Conservation (phyloP, 2,113 vertebrate genomes). For the Leuciscus idus region DNA sequence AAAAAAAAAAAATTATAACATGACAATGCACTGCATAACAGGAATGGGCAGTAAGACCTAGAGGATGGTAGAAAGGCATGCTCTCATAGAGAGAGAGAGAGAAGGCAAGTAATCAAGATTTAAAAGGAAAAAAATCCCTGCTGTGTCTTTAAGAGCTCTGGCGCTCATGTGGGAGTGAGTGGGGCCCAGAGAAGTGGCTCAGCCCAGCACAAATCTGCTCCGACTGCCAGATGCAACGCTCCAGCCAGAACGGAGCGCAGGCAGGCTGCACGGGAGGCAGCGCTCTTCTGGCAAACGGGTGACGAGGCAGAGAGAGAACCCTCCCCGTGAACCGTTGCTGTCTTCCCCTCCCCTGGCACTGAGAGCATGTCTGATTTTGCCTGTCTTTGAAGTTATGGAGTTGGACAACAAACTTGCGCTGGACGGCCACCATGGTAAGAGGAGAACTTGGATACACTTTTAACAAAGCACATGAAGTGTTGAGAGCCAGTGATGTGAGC, state of each 20-base stretch:
- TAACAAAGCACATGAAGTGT: slow-evolving; percentile 28
- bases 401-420: slow-evolving; percentile 74
- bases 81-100: neutral
- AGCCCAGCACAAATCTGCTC: slow-evolving; percentile 38
- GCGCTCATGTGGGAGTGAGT: slow-evolving; percentile 38
- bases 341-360: slow-evolving; percentile 20
- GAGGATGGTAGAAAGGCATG: neutral
- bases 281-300: slow-evolving; percentile 39
- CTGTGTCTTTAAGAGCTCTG: slow-evolving; percentile 58
- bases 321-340: slow-evolving; percentile 20
- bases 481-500: slow-evolving; percentile 17
- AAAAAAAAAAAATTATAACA: neutral
- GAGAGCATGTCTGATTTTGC: slow-evolving; percentile 71
- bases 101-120: neutral
- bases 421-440: slow-evolving; percentile 80
- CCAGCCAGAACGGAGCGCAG: slow-evolving; percentile 22
- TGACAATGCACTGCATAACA: no score
- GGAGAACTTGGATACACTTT: slow-evolving; percentile 55
- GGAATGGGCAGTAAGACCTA: neutral
- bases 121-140: neutral
- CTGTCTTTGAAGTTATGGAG: slow-evolving; percentile 78
- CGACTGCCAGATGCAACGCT: slow-evolving; percentile 39
- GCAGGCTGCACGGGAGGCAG: slow-evolving; percentile 34
- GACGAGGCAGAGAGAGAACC: slow-evolving; percentile 17
- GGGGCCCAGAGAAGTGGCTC: slow-evolving; percentile 46